Evolutionary conservation across 2,797 vertebrate species (phyloP), one percentile per base, ranked within the genome.

Genomic region (Sebastes wilsoni): DNA sequence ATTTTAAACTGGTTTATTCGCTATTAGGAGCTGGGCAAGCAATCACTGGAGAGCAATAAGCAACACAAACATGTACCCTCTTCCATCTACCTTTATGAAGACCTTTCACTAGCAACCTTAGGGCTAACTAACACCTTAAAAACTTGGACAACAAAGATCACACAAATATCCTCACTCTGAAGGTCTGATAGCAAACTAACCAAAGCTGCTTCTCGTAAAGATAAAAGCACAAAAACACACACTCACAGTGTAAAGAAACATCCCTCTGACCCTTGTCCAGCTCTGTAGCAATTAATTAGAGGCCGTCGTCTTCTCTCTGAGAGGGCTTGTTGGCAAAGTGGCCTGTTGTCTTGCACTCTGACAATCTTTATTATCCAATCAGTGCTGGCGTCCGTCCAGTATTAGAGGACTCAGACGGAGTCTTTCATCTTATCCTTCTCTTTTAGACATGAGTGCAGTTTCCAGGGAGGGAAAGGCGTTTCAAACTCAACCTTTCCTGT

Each of bases 1-100:
- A 88, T 91, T 86, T 76, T 16, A 83, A 52, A 77, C 61, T 65
- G 66, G 58, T 78, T 79, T 79, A 68, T 87, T 80, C 84, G 59
- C 74, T 80, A 42, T 87, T 70, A 67, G 65, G 9, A 79, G 71
- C 66, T 60, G 59, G 64, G 28, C 38, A 82, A 83, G 87, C 73
- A 81, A 58, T 32, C 28, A 65, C 13, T 3, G 1, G 28, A 38
- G 27, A 54, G 12, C 38, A 34, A 23, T 49, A 27, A 56, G 38
- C 36, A 66, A 67, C 34, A 65, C 23, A 62, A 59, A 46, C 25
- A 7, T 20, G 12, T 38, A 1, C 13, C n/a, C 7, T 16, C 4
- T 59, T 34, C 23, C 69, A 28, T 61, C 22, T 16, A n/a, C 62
- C 9, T 10, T 54, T 3, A 23, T 4, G 4, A 49, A 56, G 52